Conservation (phyloP, 2,113 vertebrate genomes). For the Aplodontia rufa region DNA sequence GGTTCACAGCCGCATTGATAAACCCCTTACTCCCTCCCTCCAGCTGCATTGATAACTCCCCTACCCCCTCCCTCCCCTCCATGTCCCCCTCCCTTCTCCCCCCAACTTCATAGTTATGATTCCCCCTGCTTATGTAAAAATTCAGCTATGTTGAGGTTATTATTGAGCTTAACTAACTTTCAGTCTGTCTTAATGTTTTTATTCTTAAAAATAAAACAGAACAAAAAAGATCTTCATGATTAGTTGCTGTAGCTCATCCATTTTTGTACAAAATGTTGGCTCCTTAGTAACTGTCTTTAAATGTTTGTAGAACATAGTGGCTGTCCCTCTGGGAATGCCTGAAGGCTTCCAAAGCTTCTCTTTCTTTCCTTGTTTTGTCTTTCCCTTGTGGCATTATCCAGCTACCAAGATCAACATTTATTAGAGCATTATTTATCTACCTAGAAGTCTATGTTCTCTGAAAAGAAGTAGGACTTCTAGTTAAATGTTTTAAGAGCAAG, state of each 20-base stretch:
- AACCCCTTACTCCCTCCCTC: too few species aligned
- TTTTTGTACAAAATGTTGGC: background rate
- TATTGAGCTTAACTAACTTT: too few species aligned
- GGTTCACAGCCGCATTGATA: too few species aligned
- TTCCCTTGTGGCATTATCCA: background rate
- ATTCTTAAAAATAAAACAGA: slow-evolving; percentile 4
- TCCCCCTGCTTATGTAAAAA: too few species aligned
- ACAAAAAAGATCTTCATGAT: background rate
- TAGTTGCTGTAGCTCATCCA: background rate
- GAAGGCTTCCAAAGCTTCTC: background rate
- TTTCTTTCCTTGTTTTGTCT: background rate
- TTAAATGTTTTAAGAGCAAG: slow-evolving; percentile 32
- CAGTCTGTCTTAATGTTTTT: background rate
- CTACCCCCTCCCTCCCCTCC: too few species aligned
- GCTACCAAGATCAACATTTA: background rate
- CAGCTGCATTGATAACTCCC: too few species aligned
- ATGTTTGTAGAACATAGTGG: background rate
- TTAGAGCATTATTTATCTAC: slow-evolving; percentile 19
- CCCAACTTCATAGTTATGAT: too few species aligned
- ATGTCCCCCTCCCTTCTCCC: too few species aligned
- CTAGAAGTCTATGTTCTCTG: background rate
- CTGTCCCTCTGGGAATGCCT: background rate
- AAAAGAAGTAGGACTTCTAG: slow-evolving; percentile 22
- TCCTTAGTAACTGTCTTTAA: background rate
- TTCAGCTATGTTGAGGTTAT: too few species aligned